These are phyloP conservation scores for Lithophane ornitopus DNA, from an alignment of 2,888 invertebrate genomes.

Conservation along the genomic window DNA sequence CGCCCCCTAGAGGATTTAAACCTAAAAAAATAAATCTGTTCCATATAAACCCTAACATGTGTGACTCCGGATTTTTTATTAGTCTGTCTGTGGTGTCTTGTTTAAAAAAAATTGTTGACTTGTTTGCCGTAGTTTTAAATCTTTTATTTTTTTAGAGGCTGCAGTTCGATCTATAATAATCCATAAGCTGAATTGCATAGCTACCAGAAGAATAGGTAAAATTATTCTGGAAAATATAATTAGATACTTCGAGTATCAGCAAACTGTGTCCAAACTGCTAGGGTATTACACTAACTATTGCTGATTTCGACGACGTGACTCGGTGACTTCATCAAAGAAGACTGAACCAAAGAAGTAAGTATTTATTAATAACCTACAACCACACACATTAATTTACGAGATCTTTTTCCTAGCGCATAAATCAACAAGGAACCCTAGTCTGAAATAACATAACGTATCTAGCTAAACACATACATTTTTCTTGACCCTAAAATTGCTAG, in stretches of 20 bases:
- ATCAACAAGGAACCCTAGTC: constrained; percentile 44
- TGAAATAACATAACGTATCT: constrained; percentile 50
- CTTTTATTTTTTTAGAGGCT: background rate
- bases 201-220: background rate
- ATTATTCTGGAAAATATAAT: background rate
- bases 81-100: no score
- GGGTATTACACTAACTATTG: background rate
- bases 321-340: no score
- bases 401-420: constrained; percentile 34
- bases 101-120: no score
- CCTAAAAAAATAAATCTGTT: no score
- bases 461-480: constrained; percentile 63
- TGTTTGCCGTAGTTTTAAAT: no score
- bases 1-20: no score
- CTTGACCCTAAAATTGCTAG: constrained; percentile 64
- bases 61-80: no score
- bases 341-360: constrained; percentile 2
- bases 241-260: background rate
- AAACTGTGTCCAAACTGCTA: background rate
- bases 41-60: no score
- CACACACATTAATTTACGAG: background rate
- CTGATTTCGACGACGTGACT: background rate
- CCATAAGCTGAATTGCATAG: background rate
- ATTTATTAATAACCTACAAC: background rate
- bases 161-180: background rate